Percentiles rank a stretch among this genome's conserved stretches.
These are phyloP conservation scores for Micromussa lordhowensis DNA, from an alignment of 92 coral and sea anemone genomes.

Conservation along the genomic window DNA sequence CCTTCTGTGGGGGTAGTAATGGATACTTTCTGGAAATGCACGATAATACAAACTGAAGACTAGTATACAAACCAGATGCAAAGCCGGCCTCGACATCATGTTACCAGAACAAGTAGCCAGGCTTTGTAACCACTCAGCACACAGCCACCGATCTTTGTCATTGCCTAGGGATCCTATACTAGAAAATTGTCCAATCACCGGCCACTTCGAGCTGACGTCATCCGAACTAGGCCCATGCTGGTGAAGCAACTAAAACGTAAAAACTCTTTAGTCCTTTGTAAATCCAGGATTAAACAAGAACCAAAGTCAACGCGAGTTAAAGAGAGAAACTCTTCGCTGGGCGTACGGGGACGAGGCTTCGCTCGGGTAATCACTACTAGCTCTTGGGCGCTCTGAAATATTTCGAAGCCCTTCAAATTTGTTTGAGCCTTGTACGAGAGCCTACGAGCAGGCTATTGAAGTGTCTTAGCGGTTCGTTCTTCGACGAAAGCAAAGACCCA, in stretches of 20 bases:
- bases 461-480: too few species aligned
- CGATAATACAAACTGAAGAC: background rate
- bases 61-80: slow-evolving; percentile 65
- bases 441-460: too few species aligned
- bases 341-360: too few species aligned
- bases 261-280: background rate
- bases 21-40: too few species aligned
- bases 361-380: too few species aligned
- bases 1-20: too few species aligned
- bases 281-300: background rate
- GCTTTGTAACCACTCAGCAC: slow-evolving; percentile 96
- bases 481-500: too few species aligned
- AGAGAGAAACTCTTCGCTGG: too few species aligned
- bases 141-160: slow-evolving; percentile 87
- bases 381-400: too few species aligned
- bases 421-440: too few species aligned
- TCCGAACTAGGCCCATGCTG: slow-evolving; percentile 75
- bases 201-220: slow-evolving; percentile 86
- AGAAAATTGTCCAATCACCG: slow-evolving; percentile 98
- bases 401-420: too few species aligned
- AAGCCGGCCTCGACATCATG: slow-evolving; percentile 69
- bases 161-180: slow-evolving; percentile 97
- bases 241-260: slow-evolving; percentile 70
- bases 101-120: slow-evolving; percentile 77
- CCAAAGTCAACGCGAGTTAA: too few species aligned